Percentiles rank a stretch among this genome's conserved stretches.
Conservation (phyloP, 2,888 invertebrate genomes). For the Cryptus viduatorius region DNA sequence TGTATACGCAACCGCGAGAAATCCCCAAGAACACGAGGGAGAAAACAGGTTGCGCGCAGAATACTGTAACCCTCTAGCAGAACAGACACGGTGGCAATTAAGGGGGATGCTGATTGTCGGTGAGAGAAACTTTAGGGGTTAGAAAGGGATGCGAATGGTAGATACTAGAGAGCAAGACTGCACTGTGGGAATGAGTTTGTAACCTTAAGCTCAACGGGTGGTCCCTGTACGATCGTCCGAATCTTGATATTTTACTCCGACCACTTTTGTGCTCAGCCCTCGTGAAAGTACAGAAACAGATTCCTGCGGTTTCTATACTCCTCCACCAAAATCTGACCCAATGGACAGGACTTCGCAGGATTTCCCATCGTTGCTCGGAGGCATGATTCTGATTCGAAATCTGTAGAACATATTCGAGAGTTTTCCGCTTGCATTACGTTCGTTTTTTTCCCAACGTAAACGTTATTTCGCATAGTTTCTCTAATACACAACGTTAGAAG, state of each 20-base stretch:
- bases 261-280: neutral
- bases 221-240: slow-evolving; percentile 35
- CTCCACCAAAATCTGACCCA: neutral
- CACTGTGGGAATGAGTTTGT: slow-evolving; percentile 14
- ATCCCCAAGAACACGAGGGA: neutral
- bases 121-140: slow-evolving; percentile 16
- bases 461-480: neutral
- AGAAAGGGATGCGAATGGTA: slow-evolving; percentile 30
- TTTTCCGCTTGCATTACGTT: neutral
- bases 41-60: neutral
- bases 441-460: neutral
- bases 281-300: neutral
- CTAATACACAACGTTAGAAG: slow-evolving; percentile 42
- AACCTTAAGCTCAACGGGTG: slow-evolving; percentile 12
- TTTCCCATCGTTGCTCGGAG: neutral
- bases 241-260: slow-evolving; percentile 46
- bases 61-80: neutral
- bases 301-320: neutral
- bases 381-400: neutral
- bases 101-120: slow-evolving; percentile 4
- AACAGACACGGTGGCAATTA: slow-evolving; percentile 19
- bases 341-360: neutral
- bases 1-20: slow-evolving; percentile 26
- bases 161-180: slow-evolving; percentile 1
- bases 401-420: neutral